Percentiles rank a stretch among this genome's conserved stretches.
Conservation (phyloP, 2,888 invertebrate genomes). For the Aleiodes alternator region DNA sequence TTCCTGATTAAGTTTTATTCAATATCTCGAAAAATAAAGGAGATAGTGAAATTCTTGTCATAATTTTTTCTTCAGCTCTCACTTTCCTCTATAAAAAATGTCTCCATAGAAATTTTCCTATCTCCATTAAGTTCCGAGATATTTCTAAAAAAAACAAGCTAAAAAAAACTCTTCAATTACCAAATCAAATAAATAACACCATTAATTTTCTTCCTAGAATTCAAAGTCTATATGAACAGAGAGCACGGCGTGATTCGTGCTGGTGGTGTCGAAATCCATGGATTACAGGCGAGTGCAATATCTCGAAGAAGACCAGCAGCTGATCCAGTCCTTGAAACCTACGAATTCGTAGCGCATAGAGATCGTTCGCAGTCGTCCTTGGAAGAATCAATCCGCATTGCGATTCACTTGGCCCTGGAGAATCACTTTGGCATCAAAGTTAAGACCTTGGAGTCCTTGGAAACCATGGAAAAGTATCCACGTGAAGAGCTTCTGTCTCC, state of each 20-base stretch:
- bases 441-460: conserved; percentile 69
- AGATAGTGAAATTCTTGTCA: too few relatives aligned
- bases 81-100: too few relatives aligned
- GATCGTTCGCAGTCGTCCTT: conserved; percentile 63
- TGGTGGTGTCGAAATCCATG: conserved; percentile 80
- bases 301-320: conserved; percentile 76
- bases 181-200: too few relatives aligned
- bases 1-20: too few relatives aligned
- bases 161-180: too few relatives aligned
- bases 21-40: too few relatives aligned
- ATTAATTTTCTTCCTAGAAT: conserved; percentile 65
- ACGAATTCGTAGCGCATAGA: conserved; percentile 77
- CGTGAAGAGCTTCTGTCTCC: conserved; percentile 76
- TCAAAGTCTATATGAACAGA: conserved; percentile 72
- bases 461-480: conserved; percentile 58
- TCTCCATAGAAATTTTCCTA: too few relatives aligned
- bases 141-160: conserved; percentile 52
- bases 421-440: conserved; percentile 72
- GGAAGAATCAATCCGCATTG: conserved; percentile 65
- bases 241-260: conserved; percentile 74
- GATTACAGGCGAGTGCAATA: conserved; percentile 78
- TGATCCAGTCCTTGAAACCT: conserved; percentile 78
- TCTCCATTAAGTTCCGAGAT: conserved; percentile 57
- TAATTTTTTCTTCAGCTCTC: too few relatives aligned
- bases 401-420: conserved; percentile 77